Evolutionary conservation across 1,140 invertebrate species (phyloP).

Genomic region (Ectropis grisescens): DNA sequence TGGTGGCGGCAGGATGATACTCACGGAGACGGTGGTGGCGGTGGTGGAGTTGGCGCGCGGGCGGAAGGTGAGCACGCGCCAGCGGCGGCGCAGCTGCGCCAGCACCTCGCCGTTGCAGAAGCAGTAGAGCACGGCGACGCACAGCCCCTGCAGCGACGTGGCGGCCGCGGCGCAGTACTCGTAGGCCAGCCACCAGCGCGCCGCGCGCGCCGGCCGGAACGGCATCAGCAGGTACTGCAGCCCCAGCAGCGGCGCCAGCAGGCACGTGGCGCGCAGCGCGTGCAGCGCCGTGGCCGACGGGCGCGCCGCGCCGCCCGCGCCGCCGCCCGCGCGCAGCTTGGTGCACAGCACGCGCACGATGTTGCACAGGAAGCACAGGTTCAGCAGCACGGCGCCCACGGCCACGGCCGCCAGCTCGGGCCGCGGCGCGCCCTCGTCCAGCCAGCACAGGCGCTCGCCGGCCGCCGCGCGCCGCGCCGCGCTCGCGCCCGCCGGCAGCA

Average conservation of each 20-base stretch:
- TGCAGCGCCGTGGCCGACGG: conserved; percentile 80
- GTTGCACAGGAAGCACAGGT: conserved; percentile 92
- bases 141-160: conserved; percentile 93
- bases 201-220: conserved; percentile 82
- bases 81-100: conserved; percentile 83
- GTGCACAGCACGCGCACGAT: conserved; percentile 93
- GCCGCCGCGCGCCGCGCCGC: conserved; percentile 66
- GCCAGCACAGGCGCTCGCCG: conserved; percentile 77
- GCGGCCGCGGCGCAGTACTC: conserved; percentile 87
- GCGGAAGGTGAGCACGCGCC: conserved; percentile 79
- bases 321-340: conserved; percentile 80
- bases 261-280: conserved; percentile 88
- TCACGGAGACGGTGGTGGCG: conserved; percentile 87
- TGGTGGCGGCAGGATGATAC: too few relatives aligned
- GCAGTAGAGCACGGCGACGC: conserved; percentile 93
- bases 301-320: conserved; percentile 64
- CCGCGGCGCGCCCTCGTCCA: conserved; percentile 79
- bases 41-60: conserved; percentile 85
- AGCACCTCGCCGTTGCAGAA: conserved; percentile 97
- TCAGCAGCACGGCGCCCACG: conserved; percentile 83
- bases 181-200: conserved; percentile 83
- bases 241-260: conserved; percentile 87
- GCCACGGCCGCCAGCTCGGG: conserved; percentile 85
- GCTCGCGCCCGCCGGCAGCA: conserved; percentile 79
- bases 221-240: conserved; percentile 90